These are phyloP conservation scores for Coenobita brevimanus DNA, from an alignment of 1,140 invertebrate species.

Conservation along the genomic window DNA sequence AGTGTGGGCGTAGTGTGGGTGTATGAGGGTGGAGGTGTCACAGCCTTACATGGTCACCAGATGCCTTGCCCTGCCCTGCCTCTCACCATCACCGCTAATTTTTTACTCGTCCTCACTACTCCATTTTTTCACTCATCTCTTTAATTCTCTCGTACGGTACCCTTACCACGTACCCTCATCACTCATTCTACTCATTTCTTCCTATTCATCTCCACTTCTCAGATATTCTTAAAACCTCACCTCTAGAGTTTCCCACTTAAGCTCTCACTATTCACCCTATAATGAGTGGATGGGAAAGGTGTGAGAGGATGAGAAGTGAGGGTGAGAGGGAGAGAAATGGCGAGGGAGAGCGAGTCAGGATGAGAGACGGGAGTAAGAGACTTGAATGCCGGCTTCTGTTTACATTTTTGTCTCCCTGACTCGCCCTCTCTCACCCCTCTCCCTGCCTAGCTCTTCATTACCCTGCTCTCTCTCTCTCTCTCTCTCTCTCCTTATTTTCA, in stretches of 20 bases:
- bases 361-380: neutral
- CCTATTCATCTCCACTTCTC: no score
- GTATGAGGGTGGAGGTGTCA: neutral
- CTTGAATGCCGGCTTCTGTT: neutral
- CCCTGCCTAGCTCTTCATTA: constrained; percentile 24
- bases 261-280: no score
- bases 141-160: no score
- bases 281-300: neutral
- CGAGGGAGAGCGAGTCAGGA: neutral
- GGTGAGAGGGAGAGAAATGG: neutral
- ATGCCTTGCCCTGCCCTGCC: neutral
- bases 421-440: constrained; percentile 12
- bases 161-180: no score
- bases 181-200: no score
- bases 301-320: neutral
- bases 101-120: no score
- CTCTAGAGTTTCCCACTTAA: no score
- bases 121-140: no score
- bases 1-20: neutral
- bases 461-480: neutral
- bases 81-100: no score
- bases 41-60: neutral
- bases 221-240: no score
- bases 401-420: constrained; percentile 7
- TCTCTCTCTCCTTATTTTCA: neutral